Evolutionary conservation across 2,113 vertebrate species (phyloP), one percentile per base, ranked within the genome.

Genomic region (Daphoenositta chrysoptera): DNA sequence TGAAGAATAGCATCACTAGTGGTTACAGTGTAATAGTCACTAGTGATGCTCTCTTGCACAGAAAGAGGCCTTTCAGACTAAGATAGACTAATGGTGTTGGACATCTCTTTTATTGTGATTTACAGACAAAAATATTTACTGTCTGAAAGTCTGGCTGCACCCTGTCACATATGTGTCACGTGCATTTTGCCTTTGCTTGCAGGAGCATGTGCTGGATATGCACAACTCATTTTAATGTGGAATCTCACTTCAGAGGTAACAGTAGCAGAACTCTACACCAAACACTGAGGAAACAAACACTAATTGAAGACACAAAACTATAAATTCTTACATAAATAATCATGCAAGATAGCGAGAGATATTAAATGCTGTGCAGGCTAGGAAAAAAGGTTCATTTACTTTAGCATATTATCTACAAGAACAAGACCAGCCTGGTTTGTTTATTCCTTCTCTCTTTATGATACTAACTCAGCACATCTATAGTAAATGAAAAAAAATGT

Each of bases 151-250:
- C 63, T 69, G 48, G 27, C 53, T 39, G 22, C 37, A 61, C 9
- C 5, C 22, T 64, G 11, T 5, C 64, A 31, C 0, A 0, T 30
- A 50, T 17, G 39, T 23, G 60, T 30, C 16, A 60, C 0, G 1
- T 28, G 19, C 15, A 65, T 39, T 79, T 44, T 44, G 31, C 22
- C 54, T 66, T 65, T 51, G 44, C 44, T 58, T 64, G 11, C 23
- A 54, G 64, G 8, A 77, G 14, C 27, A 72, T 2, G 11, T 64
- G 40, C 64, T 68, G 75, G 10, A 50, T 20, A 40, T 11, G 37
- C 30, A 50, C 1, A 15, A 45, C 15, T 77, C 45, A 68, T 26
- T 71, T 50, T 35, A 80, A 45, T 13, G 13, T 0, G 4, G 15
- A 83, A 71, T 53, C 18, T 73, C 21, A 73, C 35, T 65, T 84